phyloP scores from a whole-genome alignment of 2,113 vertebrate species.

The Vulpes vulpes region DNA sequence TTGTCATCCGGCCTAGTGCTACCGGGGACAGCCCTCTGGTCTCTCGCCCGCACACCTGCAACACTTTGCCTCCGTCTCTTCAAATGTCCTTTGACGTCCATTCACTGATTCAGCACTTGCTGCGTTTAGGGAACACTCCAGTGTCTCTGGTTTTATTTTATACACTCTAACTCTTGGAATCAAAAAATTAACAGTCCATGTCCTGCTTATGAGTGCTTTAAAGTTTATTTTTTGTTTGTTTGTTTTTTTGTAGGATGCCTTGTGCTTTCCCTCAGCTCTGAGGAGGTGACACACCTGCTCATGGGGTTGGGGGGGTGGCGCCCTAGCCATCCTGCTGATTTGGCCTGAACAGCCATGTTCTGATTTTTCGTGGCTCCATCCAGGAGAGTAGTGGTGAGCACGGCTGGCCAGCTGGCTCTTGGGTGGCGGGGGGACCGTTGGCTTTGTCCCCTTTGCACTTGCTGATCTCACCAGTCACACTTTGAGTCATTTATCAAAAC shows the following conservation, averaged over 20 bases:
- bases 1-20: fast-evolving
- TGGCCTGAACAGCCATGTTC: neutral
- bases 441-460: no score
- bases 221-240: neutral
- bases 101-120: neutral
- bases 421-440: fast-evolving
- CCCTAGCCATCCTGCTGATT: fast-evolving
- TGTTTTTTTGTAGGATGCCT: neutral
- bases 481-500: neutral
- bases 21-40: neutral
- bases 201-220: neutral
- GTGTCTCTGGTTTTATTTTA: neutral
- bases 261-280: neutral
- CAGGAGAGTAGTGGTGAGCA: fast-evolving
- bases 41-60: fast-evolving
- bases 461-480: neutral
- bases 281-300: fast-evolving
- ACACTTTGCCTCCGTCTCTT: fast-evolving
- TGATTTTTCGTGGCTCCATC: fast-evolving
- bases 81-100: neutral
- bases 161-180: neutral
- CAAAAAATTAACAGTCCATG: neutral
- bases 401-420: neutral
- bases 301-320: neutral
- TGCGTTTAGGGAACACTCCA: neutral